Percentiles rank a stretch among this genome's conserved stretches.
Evolutionary conservation across 2,888 invertebrate genomes (phyloP).

Genomic region (Operophtera brumata): DNA sequence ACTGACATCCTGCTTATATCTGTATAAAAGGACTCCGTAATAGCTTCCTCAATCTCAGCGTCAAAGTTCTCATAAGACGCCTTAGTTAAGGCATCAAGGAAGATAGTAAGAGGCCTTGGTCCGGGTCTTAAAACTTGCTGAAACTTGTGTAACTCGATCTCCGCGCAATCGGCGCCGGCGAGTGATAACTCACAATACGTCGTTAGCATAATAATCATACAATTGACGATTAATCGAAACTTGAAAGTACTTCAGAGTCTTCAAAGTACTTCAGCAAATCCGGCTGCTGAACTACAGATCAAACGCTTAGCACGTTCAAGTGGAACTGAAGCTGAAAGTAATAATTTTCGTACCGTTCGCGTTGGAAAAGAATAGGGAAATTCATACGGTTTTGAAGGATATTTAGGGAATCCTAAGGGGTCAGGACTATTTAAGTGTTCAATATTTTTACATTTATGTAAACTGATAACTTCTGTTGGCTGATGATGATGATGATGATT

Average conservation of each 20-base stretch:
- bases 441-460: too few relatives aligned
- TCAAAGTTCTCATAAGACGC: slow-evolving; percentile 80
- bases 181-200: slow-evolving; percentile 71
- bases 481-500: too few relatives aligned
- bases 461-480: too few relatives aligned
- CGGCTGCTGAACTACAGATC: background rate
- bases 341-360: background rate
- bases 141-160: slow-evolving; percentile 77
- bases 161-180: slow-evolving; percentile 60
- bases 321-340: slow-evolving; percentile 3
- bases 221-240: slow-evolving; percentile 37
- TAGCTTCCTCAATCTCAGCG: slow-evolving; percentile 79
- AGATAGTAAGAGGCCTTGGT: slow-evolving; percentile 77
- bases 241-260: slow-evolving; percentile 4
- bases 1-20: slow-evolving; percentile 79
- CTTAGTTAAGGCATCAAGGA: slow-evolving; percentile 80
- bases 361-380: too few relatives aligned
- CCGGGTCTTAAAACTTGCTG: slow-evolving; percentile 76
- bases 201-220: slow-evolving; percentile 71
- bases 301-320: slow-evolving; percentile 1
- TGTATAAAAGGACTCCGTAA: slow-evolving; percentile 77
- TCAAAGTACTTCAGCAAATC: slow-evolving; percentile 4
- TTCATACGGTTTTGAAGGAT: too few relatives aligned
- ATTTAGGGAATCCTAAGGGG: too few relatives aligned
- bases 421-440: too few relatives aligned